A percentile compares a stretch with the other conserved stretches of the same genome.
Conservation (phyloP, 2,113 vertebrate species). For the Leptosomus discolor region DNA sequence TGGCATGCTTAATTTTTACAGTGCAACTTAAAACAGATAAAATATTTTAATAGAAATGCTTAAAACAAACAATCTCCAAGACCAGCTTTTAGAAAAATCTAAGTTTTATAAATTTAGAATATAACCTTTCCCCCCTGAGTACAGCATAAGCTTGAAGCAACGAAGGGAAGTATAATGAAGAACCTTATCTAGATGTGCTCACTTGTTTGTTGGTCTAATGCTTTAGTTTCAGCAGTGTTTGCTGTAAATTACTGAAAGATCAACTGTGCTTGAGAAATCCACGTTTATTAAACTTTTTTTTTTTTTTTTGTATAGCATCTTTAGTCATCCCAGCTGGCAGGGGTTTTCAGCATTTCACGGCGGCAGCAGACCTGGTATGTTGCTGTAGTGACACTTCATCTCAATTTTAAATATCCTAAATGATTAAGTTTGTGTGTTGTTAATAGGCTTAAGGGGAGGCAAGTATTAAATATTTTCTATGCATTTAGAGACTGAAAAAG, state of each 20-base stretch:
- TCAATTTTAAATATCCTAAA: neutral
- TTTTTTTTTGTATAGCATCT: conserved; percentile 60
- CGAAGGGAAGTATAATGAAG: neutral
- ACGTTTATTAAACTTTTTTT: neutral
- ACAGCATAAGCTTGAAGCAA: neutral
- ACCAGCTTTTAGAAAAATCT: neutral
- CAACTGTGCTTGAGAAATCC: neutral
- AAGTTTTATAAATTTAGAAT: neutral
- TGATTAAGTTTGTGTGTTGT: neutral
- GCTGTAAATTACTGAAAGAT: neutral
- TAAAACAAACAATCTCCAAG: neutral
- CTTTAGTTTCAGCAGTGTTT: neutral
- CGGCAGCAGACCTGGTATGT: conserved; percentile 79
- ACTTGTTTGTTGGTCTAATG: neutral
- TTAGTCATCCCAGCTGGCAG: conserved; percentile 79
- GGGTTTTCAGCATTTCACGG: conserved; percentile 73
- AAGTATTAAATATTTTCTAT: neutral
- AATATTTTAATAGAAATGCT: neutral
- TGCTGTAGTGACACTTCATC: neutral
- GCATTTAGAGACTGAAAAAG: neutral
- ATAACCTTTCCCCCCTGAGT: neutral
- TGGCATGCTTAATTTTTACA: neutral
- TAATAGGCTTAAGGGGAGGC: neutral
- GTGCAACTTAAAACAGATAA: neutral
- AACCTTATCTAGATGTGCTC: neutral